phyloP scores from a whole-genome alignment of 2,888 invertebrate genomes.

The Andrena camellia region DNA sequence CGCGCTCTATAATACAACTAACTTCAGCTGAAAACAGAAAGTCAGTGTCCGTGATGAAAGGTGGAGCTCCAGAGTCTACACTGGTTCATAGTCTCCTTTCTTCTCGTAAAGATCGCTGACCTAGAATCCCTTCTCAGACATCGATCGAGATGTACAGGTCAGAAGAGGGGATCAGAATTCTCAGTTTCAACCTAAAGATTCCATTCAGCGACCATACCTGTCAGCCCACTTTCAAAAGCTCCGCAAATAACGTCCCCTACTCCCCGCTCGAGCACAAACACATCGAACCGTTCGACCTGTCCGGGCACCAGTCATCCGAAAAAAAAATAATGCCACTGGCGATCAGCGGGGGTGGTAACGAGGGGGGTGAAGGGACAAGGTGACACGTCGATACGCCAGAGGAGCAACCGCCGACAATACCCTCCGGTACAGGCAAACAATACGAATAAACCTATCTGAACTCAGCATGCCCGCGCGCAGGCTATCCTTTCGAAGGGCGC shows the following conservation, averaged over 20 bases:
- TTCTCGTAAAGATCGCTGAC: no score
- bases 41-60: not conserved
- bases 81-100: not conserved
- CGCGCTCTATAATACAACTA: not conserved
- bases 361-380: conserved; percentile 43
- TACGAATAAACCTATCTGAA: conserved; percentile 33
- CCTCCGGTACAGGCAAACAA: conserved; percentile 59
- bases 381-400: conserved; percentile 41
- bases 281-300: no score
- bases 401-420: conserved; percentile 59
- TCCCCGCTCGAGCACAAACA: not conserved
- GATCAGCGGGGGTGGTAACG: conserved; percentile 14
- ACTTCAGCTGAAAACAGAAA: not conserved
- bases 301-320: not conserved
- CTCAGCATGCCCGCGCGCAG: not conserved
- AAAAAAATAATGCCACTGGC: conserved; percentile 46
- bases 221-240: not conserved
- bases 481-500: conserved; percentile 57
- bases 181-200: not conserved
- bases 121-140: no score
- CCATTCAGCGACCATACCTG: not conserved
- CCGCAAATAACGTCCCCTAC: not conserved
- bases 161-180: not conserved
- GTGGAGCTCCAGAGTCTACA: not conserved
- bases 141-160: no score